Conservation (phyloP, 2,113 vertebrate genomes). For the Hucho hucho region DNA sequence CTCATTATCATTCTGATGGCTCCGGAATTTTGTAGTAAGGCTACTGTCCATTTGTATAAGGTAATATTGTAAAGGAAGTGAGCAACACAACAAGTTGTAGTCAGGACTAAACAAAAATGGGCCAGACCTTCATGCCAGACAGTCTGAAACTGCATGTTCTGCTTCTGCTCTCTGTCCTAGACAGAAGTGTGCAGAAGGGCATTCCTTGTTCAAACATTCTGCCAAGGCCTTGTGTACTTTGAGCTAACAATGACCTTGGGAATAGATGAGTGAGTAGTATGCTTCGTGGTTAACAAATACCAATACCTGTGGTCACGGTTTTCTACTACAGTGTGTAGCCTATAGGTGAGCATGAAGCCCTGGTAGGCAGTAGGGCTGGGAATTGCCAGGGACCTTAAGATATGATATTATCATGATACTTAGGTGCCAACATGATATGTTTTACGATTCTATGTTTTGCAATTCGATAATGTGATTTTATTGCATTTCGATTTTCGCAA, state of each 20-base stretch:
- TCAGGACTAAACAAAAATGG: background rate
- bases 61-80: too few relatives aligned
- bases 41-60: too few relatives aligned
- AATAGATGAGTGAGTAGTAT: background rate
- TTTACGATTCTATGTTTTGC: too few relatives aligned
- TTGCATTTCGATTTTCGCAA: too few relatives aligned
- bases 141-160: slow-evolving; percentile 1
- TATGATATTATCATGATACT: too few relatives aligned
- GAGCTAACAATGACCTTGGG: slow-evolving; percentile 14
- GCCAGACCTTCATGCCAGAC: background rate
- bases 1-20: background rate
- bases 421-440: too few relatives aligned
- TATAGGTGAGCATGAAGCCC: too few relatives aligned
- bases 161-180: background rate
- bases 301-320: background rate
- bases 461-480: too few relatives aligned
- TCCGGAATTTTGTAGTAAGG: too few relatives aligned
- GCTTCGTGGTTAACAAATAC: background rate
- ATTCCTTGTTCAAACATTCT: slow-evolving; percentile 16
- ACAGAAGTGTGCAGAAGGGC: background rate
- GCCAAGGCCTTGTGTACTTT: slow-evolving; percentile 8
- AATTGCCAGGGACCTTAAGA: too few relatives aligned
- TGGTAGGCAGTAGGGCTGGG: too few relatives aligned
- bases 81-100: background rate
- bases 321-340: too few relatives aligned